These are phyloP conservation scores for Hydrochoerus hydrochaeris DNA, from an alignment of 2,113 vertebrate genomes.

Conservation along the genomic window DNA sequence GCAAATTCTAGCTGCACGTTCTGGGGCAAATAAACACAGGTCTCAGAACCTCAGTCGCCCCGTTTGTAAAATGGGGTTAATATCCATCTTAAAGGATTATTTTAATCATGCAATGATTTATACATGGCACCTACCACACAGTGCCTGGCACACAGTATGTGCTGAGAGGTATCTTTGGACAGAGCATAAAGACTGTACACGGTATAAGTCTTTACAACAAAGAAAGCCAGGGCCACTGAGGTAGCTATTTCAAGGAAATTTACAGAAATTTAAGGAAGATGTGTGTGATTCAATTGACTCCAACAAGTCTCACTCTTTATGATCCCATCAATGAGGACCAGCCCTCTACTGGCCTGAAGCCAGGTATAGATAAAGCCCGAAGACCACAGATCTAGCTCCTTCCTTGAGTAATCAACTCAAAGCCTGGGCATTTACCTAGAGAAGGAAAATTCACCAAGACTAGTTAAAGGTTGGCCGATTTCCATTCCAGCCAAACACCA, in stretches of 20 bases:
- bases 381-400: background rate
- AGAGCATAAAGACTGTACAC: background rate
- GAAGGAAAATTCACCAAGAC: background rate
- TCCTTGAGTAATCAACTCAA: background rate
- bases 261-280: conserved; percentile 4
- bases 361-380: background rate
- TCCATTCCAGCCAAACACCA: background rate
- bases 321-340: background rate
- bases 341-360: background rate
- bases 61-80: background rate
- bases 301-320: background rate
- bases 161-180: background rate
- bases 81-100: background rate
- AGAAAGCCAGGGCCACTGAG: background rate
- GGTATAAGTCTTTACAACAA: background rate
- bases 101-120: background rate
- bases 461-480: background rate
- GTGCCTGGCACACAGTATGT: background rate
- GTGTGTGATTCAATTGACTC: background rate
- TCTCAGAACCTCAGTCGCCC: background rate
- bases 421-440: background rate
- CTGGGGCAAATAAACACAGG: background rate
- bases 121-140: background rate
- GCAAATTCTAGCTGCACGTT: background rate
- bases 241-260: background rate